phyloP scores from a whole-genome alignment of 2,797 vertebrate species.

The Chelonia mydas region DNA sequence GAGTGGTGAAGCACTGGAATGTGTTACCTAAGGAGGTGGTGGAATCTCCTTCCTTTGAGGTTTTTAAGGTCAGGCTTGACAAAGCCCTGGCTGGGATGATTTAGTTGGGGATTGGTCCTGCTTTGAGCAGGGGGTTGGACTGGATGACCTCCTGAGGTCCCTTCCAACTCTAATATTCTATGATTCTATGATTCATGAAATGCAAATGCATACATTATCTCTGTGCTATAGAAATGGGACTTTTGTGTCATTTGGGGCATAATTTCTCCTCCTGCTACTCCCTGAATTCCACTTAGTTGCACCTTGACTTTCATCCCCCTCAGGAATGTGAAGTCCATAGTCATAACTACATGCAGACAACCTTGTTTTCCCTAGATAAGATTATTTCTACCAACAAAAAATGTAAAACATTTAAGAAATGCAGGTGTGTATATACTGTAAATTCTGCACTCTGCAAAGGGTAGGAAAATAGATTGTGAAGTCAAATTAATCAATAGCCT shows the following conservation, averaged over 20 bases:
- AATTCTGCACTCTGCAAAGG: conserved; percentile 30
- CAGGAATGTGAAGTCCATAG: neutral
- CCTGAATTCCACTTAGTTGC: neutral
- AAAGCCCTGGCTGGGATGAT: too few relatives aligned
- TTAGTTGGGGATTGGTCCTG: too few relatives aligned
- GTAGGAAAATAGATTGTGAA: conserved; percentile 34
- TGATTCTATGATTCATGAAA: neutral
- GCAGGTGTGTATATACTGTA: neutral
- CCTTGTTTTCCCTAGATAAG: conserved; percentile 47
- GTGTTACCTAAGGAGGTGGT: too few relatives aligned
- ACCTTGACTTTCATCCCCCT: conserved; percentile 25
- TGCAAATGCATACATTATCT: neutral
- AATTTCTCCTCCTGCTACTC: neutral
- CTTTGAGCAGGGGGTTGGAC: too few relatives aligned
- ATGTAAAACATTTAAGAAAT: conserved; percentile 54
- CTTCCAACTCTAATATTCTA: too few relatives aligned
- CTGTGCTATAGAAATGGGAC: neutral
- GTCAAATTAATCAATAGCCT: conserved; percentile 60
- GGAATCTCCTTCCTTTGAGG: too few relatives aligned
- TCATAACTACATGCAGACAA: conserved; percentile 41
- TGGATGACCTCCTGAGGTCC: too few relatives aligned
- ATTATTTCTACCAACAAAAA: conserved; percentile 45
- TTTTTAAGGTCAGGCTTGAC: too few relatives aligned
- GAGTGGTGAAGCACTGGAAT: too few relatives aligned
- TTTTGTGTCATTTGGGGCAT: neutral